Conservation (phyloP, 2,888 invertebrate genomes). For the Seira musarum region DNA sequence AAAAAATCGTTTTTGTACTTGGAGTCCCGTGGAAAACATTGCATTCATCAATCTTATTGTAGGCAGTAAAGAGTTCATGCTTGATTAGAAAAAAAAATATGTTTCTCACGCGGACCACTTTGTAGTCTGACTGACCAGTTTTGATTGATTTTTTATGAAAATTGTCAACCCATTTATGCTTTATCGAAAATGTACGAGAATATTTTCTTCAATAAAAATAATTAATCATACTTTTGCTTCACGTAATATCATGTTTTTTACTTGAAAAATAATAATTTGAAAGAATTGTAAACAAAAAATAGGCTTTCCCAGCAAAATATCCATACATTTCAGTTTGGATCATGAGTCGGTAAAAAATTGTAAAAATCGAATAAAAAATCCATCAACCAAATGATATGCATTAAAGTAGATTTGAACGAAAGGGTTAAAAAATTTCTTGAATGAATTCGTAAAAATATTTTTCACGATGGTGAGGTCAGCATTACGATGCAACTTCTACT, state of each 20-base stretch:
- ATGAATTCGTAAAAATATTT: conserved; percentile 3
- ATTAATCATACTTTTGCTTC: conserved; percentile 40
- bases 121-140: conserved; percentile 6
- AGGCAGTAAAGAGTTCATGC: not conserved
- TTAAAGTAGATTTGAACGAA: conserved; percentile 28
- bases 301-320: not conserved
- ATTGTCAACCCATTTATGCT: conserved; percentile 12
- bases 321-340: not conserved
- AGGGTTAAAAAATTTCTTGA: conserved; percentile 38
- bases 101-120: conserved; percentile 3
- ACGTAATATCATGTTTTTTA: conserved; percentile 27
- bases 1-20: conserved; percentile 30
- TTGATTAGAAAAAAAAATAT: conserved; percentile 5
- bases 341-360: conserved; percentile 49
- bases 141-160: conserved; percentile 16
- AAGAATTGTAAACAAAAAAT: conserved; percentile 23
- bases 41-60: too few relatives aligned
- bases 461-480: conserved; percentile 45
- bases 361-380: conserved; percentile 50
- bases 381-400: conserved; percentile 25
- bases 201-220: conserved; percentile 21
- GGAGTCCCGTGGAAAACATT: too few relatives aligned
- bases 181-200: conserved; percentile 12
- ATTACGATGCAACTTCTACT: conserved; percentile 42
- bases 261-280: conserved; percentile 16